Evolutionary conservation across 1,140 invertebrate species (phyloP).

Genomic region (Drosophila repletoides): DNA sequence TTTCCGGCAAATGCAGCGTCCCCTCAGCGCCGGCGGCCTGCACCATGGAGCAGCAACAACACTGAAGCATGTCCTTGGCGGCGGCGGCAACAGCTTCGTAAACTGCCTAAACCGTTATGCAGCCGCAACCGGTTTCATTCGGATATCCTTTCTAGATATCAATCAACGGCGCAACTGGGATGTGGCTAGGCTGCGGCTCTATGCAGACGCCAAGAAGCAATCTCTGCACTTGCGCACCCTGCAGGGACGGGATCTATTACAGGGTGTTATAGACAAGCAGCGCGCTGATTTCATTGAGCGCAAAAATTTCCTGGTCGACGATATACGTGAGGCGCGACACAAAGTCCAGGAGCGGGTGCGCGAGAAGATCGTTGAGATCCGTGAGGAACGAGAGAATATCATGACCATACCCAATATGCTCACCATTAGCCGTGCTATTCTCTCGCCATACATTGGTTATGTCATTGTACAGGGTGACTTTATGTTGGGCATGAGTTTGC

Average conservation of each 20-base stretch:
- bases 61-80: constrained; percentile 61
- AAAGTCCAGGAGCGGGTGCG: constrained; percentile 85
- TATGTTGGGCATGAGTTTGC: constrained; percentile 87
- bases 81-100: constrained; percentile 56
- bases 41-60: constrained; percentile 57
- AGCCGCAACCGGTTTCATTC: constrained; percentile 78
- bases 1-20: constrained; percentile 69
- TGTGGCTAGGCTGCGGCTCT: constrained; percentile 63
- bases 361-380: constrained; percentile 86
- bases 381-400: constrained; percentile 92
- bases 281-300: constrained; percentile 85
- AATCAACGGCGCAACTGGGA: constrained; percentile 73
- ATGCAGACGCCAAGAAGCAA: constrained; percentile 75
- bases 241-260: constrained; percentile 83
- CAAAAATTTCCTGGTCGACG: constrained; percentile 85
- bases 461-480: constrained; percentile 90
- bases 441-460: constrained; percentile 94
- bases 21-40: constrained; percentile 43
- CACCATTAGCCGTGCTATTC: constrained; percentile 91
- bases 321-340: constrained; percentile 87
- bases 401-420: constrained; percentile 96
- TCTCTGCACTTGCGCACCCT: constrained; percentile 67
- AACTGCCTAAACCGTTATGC: constrained; percentile 76
- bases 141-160: constrained; percentile 74
- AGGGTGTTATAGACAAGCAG: constrained; percentile 85